Evolutionary conservation across 2,888 invertebrate species (phyloP).

Genomic region (Periphyllus acericola): DNA sequence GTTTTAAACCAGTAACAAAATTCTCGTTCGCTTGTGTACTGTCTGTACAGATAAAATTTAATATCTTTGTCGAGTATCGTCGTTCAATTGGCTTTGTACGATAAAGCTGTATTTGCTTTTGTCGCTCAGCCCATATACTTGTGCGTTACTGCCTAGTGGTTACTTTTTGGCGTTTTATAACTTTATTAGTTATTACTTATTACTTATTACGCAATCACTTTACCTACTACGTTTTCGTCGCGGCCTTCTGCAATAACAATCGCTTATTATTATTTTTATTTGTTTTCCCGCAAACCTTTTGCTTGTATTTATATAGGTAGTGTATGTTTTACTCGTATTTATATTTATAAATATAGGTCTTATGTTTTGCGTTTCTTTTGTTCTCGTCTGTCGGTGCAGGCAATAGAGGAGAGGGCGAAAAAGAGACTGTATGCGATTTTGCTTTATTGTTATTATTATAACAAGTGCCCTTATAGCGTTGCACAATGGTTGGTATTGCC

Average conservation of each 20-base stretch:
- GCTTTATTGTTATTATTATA: conserved; percentile 31
- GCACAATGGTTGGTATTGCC: conserved; percentile 22
- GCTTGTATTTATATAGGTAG: neutral
- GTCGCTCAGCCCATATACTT: neutral
- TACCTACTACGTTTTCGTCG: neutral
- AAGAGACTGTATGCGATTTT: neutral
- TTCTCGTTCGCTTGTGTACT: neutral
- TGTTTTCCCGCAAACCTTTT: neutral
- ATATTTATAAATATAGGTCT: neutral
- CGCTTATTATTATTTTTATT: neutral
- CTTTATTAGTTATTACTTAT: too few species aligned
- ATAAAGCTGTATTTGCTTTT: conserved; percentile 32
- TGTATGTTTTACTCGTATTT: too few species aligned
- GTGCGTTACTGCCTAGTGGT: neutral
- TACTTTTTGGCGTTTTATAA: conserved; percentile 17
- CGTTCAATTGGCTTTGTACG: conserved; percentile 19
- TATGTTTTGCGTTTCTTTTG: conserved; percentile 20
- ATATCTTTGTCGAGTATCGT: conserved; percentile 3
- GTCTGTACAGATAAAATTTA: neutral
- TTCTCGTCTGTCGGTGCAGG: neutral
- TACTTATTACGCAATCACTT: conserved; percentile 35
- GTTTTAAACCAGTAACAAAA: neutral
- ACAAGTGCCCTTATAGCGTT: conserved; percentile 45
- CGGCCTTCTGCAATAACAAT: neutral
- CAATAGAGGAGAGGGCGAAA: neutral